Percentiles rank a stretch among this genome's conserved stretches.
Conservation (phyloP, 2,888 invertebrate genomes). For the Lasioglossum malachurum region DNA sequence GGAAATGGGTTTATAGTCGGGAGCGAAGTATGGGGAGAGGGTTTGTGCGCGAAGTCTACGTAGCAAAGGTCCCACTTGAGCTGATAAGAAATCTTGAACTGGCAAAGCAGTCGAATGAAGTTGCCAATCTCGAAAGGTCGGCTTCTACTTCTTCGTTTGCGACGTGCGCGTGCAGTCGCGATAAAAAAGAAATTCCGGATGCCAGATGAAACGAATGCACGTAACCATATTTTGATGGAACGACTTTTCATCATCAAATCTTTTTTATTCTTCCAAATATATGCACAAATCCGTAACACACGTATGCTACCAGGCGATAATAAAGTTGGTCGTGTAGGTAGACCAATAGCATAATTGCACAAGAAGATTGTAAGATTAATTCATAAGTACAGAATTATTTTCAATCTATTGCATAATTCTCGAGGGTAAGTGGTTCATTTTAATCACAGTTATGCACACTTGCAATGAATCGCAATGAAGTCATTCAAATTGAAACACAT, state of each 20-base stretch:
- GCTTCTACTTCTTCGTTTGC: constrained; percentile 12
- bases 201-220: neutral
- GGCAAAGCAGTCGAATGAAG: constrained; percentile 15
- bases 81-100: constrained; percentile 17
- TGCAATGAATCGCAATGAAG: too few species aligned
- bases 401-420: neutral
- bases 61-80: neutral
- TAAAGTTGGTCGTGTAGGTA: neutral
- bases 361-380: too few species aligned
- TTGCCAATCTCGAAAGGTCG: constrained; percentile 14
- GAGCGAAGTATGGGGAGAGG: neutral
- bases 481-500: neutral
- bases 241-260: neutral
- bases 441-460: neutral
- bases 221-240: neutral
- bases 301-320: neutral
- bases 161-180: neutral
- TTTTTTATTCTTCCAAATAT: neutral
- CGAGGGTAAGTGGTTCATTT: neutral
- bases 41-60: neutral
- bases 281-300: neutral
- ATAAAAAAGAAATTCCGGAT: neutral
- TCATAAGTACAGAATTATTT: neutral
- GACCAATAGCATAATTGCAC: neutral
- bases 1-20: constrained; percentile 14